Evolutionary conservation across 1,140 invertebrate species (phyloP).

Genomic region (Condylostylus longicornis): DNA sequence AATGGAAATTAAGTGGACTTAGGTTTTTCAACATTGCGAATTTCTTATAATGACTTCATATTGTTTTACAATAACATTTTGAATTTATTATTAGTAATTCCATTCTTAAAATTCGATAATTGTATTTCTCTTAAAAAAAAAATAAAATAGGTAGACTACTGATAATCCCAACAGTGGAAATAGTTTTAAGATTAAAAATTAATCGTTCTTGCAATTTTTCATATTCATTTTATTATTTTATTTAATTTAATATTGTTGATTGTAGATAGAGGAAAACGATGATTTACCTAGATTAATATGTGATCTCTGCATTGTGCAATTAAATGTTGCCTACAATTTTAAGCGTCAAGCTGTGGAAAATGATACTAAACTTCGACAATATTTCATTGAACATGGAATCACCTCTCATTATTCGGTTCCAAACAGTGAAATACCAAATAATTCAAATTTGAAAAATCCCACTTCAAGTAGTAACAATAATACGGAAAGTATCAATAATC

Average conservation of each 20-base stretch:
- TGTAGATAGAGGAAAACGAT: conserved; percentile 3
- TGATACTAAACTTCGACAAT: conserved; percentile 3
- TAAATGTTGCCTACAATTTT: conserved; percentile 6
- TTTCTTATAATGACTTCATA: too few relatives aligned
- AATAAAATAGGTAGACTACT: neutral
- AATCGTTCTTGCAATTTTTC: neutral
- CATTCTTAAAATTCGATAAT: neutral
- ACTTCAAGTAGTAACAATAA: neutral
- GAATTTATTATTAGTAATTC: conserved; percentile 1
- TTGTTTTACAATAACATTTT: neutral
- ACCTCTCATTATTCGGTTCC: neutral
- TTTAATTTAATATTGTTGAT: neutral
- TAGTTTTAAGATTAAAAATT: neutral
- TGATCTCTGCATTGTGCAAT: conserved; percentile 5
- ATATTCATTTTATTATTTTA: neutral
- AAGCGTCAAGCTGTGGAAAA: conserved; percentile 4
- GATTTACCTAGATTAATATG: conserved; percentile 3
- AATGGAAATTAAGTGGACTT: too few relatives aligned
- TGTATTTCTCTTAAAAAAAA: neutral
- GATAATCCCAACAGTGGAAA: too few relatives aligned
- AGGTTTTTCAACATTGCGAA: too few relatives aligned
- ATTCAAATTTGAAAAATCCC: neutral
- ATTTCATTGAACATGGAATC: conserved; percentile 6
- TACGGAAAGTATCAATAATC: neutral
- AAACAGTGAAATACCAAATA: neutral